These are phyloP conservation scores for Noctua pronuba DNA, from an alignment of 2,888 invertebrate genomes.

Conservation along the genomic window DNA sequence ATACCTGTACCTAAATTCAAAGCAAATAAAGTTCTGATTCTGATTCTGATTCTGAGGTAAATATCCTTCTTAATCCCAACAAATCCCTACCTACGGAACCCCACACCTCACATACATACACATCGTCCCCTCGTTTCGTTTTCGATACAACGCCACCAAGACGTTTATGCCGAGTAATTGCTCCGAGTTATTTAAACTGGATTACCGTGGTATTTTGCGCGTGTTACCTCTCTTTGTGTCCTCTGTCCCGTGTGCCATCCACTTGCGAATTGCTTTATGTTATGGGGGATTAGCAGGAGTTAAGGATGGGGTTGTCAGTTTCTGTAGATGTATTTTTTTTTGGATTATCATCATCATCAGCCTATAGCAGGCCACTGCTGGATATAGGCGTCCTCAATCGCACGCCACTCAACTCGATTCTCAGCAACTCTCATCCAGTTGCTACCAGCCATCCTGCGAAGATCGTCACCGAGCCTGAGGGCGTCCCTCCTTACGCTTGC, in stretches of 20 bases:
- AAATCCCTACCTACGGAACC: conserved; percentile 51
- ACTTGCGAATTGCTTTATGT: conserved; percentile 27
- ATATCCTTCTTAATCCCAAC: background rate
- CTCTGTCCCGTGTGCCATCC: conserved; percentile 16
- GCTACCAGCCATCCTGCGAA: no score
- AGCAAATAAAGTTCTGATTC: no score
- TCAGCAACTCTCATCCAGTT: no score
- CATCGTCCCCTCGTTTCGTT: conserved; percentile 62
- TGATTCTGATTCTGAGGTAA: no score
- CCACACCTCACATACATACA: background rate
- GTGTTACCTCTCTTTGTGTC: conserved; percentile 46
- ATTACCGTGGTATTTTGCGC: conserved; percentile 62
- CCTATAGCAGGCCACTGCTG: no score
- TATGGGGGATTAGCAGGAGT: conserved; percentile 1
- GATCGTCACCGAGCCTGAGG: no score
- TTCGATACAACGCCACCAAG: conserved; percentile 72
- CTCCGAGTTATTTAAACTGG: conserved; percentile 73
- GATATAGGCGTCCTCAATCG: no score
- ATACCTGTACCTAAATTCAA: no score
- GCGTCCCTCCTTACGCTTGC: no score
- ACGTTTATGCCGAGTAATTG: conserved; percentile 78
- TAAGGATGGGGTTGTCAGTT: background rate
- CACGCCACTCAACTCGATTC: no score
- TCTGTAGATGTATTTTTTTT: background rate
- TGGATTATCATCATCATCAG: background rate